These are phyloP conservation scores for Melanotaenia maccullochi DNA, from an alignment of 2,797 vertebrate species.

Conservation along the genomic window DNA sequence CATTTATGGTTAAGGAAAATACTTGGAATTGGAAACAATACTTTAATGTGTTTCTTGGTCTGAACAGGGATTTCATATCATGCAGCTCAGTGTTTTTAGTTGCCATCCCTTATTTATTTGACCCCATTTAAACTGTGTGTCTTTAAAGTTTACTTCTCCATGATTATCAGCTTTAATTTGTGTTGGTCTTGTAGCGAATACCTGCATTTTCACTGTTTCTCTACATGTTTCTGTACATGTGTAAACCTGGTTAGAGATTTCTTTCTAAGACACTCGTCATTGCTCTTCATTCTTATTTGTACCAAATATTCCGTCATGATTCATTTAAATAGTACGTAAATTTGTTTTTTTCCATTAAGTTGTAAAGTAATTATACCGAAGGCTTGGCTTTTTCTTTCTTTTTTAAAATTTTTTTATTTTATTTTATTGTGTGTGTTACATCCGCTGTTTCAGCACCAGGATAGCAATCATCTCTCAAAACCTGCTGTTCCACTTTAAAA, in stretches of 20 bases:
- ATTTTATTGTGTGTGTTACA: constrained; percentile 20
- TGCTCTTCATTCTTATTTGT: constrained; percentile 16
- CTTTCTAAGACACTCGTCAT: neutral
- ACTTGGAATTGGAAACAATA: constrained; percentile 11
- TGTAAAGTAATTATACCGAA: constrained; percentile 26
- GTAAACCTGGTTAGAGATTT: neutral
- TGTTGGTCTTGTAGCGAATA: constrained; percentile 10
- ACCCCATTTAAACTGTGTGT: constrained; percentile 28
- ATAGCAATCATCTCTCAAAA: constrained; percentile 22
- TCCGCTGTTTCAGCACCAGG: constrained; percentile 13
- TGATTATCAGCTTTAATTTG: constrained; percentile 1
- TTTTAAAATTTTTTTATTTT: neutral
- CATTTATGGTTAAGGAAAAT: constrained; percentile 31
- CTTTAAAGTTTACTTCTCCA: constrained; percentile 32
- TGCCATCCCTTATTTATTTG: constrained; percentile 8
- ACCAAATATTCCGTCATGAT: constrained; percentile 31
- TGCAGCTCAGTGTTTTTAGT: neutral
- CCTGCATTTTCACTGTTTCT: constrained; percentile 16
- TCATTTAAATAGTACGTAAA: constrained; percentile 1
- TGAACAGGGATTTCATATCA: constrained; percentile 18
- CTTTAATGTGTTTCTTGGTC: constrained; percentile 3
- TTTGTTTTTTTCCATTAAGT: constrained; percentile 20
- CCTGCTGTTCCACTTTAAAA: constrained; percentile 40
- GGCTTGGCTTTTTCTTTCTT: constrained; percentile 11
- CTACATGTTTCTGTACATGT: constrained; percentile 10